Evolutionary conservation across 2,113 vertebrate genomes (phyloP), one percentile per base, ranked within the genome.

Genomic region (Microcebus griseorufus): DNA sequence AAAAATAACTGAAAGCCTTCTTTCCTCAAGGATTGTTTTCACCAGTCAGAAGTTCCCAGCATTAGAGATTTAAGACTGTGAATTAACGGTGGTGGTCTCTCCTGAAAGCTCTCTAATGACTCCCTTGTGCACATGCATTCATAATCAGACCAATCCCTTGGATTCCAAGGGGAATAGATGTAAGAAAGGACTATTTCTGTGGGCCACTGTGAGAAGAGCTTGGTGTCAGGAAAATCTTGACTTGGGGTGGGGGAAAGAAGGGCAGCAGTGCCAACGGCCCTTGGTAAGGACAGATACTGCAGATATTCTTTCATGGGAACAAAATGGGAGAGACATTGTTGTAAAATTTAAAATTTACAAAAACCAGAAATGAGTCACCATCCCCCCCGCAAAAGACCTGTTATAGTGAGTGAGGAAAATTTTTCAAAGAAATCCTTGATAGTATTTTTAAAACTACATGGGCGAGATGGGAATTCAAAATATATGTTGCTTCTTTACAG

Each of bases 271-370:
- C 25, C 9, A 14, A 85, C 45, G 45, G 64, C 45, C 58, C 10
- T 55, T 25, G 60, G 60, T 51, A 60, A 53, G 88, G 45, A 58
- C 14, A 64, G 34, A 67, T 45, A 25, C n/a, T 7, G 39, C 27
- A 81, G 73, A 29, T 73, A 85, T 14, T 76, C n/a, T 81, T 58
- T 69, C 58, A 37, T 83, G 64, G 85, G 75, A 93, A 86, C 32
- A 87, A 80, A 88, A 90, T 53, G 45, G 14, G 29, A 90, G 34
- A 62, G 37, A 53, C 23, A 22, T 37, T 92, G 69, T 23, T 84
- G 16, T 60, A 76, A 96, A 76, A 45, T 72, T 96, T 92, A 73
- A 88, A 90, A 93, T 96, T 83, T 67, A 64, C 22, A 79, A 60
- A 97, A 84, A 53, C 7, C 85, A 18, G 88, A 80, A 60, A 53